These are phyloP conservation scores for Donacobius atricapilla DNA, from an alignment of 2,113 vertebrate species.

Conservation along the genomic window DNA sequence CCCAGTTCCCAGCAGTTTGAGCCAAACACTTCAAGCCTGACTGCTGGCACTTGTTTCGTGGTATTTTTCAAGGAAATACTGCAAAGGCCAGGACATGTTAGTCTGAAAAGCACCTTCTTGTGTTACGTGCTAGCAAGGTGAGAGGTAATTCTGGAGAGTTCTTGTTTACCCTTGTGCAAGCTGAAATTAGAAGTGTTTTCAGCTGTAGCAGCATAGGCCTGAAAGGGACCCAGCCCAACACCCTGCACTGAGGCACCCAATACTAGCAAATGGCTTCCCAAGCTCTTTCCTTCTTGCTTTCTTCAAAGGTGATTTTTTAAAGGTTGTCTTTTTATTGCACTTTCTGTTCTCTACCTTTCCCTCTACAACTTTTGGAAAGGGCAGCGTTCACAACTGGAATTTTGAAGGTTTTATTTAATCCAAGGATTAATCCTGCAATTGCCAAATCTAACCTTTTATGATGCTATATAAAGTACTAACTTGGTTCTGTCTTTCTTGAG, in stretches of 20 bases:
- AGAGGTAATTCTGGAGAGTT: not conserved
- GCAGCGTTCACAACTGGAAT: not conserved
- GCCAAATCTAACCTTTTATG: not conserved
- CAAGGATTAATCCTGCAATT: not conserved
- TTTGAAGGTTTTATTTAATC: not conserved
- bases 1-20: not conserved
- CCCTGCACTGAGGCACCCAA: not conserved
- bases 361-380: not conserved
- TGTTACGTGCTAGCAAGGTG: not conserved
- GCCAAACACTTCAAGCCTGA: not conserved
- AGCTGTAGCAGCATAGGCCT: accelerated
- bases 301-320: not conserved
- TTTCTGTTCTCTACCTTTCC: not conserved
- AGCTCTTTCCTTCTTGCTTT: not conserved
- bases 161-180: not conserved
- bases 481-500: not conserved
- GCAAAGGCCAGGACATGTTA: not conserved
- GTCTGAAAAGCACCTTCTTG: not conserved
- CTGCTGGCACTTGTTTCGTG: not conserved
- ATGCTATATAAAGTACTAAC: not conserved
- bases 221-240: not conserved
- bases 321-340: not conserved
- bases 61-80: not conserved
- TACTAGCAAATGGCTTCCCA: not conserved
- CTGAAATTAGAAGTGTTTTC: not conserved